Percentiles rank a stretch among this genome's conserved stretches.
Conservation (phyloP, 2,113 vertebrate genomes). For the Dipodomys merriami region DNA sequence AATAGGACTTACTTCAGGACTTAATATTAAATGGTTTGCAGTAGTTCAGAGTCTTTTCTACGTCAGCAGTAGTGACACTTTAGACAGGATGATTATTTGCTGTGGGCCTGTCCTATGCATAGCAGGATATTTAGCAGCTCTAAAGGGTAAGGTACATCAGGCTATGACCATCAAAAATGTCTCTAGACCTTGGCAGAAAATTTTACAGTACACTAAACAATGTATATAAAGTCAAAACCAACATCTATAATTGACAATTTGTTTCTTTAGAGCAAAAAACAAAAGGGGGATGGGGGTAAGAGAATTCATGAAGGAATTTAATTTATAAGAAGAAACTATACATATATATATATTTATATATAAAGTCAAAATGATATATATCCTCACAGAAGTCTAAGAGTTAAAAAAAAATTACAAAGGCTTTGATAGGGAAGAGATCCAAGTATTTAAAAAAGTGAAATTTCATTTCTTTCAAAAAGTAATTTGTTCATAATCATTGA, state of each 20-base stretch:
- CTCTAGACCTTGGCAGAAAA: background rate
- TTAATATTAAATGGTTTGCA: background rate
- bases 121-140: background rate
- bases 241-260: slow-evolving; percentile 39
- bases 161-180: background rate
- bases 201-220: background rate
- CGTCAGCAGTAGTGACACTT: background rate
- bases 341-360: background rate
- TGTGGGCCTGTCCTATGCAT: background rate
- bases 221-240: background rate
- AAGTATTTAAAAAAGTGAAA: slow-evolving; percentile 30
- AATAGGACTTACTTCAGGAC: background rate
- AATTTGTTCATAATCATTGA: slow-evolving; percentile 16
- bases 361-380: background rate
- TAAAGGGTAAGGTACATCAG: background rate
- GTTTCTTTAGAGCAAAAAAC: slow-evolving; percentile 1
- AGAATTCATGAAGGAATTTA: slow-evolving; percentile 16
- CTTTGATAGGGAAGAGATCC: background rate
- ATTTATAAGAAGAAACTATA: background rate
- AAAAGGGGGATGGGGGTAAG: background rate
- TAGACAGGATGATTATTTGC: background rate
- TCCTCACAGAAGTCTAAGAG: background rate
- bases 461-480: slow-evolving; percentile 14
- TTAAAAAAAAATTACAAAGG: background rate
- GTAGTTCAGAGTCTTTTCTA: background rate